These are phyloP conservation scores for Staurois parvus DNA, from an alignment of 2,797 vertebrate genomes.

Conservation along the genomic window DNA sequence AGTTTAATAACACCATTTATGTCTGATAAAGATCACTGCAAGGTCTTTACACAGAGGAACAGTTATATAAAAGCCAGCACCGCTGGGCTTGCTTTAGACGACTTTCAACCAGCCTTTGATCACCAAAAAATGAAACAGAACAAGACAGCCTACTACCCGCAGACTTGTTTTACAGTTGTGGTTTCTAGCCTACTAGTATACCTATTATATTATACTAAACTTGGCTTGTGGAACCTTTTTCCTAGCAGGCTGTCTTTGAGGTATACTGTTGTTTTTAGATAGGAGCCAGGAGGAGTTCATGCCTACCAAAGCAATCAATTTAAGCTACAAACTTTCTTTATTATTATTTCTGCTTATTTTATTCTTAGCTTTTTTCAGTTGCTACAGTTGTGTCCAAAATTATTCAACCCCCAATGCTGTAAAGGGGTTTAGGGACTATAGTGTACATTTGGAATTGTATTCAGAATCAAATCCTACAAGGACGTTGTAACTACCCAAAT, in stretches of 20 bases:
- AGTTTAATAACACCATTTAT: background rate
- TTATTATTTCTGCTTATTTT: conserved; percentile 44
- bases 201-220: background rate
- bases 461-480: too few relatives aligned
- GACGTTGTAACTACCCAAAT: too few relatives aligned
- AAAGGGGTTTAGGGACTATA: too few relatives aligned
- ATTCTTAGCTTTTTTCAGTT: conserved; percentile 49
- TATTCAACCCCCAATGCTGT: too few relatives aligned
- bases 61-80: background rate
- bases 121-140: background rate
- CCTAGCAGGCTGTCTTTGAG: background rate
- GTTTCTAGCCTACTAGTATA: background rate
- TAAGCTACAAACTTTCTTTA: conserved; percentile 29
- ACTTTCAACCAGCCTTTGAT: background rate
- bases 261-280: conserved; percentile 27
- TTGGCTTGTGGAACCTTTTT: background rate
- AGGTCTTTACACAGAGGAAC: background rate
- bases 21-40: background rate
- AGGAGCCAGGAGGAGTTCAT: conserved; percentile 13
- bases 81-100: background rate
- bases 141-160: background rate
- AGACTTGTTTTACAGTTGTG: background rate
- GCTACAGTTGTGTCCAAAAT: too few relatives aligned
- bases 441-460: too few relatives aligned
- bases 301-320: conserved; percentile 22